Conservation (phyloP, 2,797 vertebrate genomes). For the Danio kyathit region DNA sequence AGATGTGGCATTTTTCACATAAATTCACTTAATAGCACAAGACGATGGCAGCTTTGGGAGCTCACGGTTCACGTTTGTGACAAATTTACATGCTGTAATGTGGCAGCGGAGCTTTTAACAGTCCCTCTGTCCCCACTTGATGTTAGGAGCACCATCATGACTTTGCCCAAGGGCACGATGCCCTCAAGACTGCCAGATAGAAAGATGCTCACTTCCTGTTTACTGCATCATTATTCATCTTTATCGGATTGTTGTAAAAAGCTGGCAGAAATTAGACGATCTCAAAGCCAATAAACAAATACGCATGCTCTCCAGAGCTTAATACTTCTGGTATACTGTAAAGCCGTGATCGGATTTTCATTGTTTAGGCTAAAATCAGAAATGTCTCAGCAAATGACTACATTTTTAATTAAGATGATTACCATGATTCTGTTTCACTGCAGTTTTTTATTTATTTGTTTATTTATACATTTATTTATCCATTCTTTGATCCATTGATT, state of each 20-base stretch:
- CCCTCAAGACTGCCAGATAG: conserved; percentile 15
- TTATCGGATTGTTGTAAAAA: conserved; percentile 15
- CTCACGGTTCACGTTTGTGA: conserved; percentile 4
- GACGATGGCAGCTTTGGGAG: conserved; percentile 39
- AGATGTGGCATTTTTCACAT: conserved; percentile 33
- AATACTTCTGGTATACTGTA: not conserved
- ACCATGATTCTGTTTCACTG: not conserved
- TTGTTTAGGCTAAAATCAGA: not conserved
- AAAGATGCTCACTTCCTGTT: conserved; percentile 11
- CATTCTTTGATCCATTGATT: no score
- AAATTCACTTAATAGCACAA: conserved; percentile 38
- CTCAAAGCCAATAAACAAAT: conserved; percentile 11
- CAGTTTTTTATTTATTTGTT: no score
- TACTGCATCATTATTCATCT: conserved; percentile 24
- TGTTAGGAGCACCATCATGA: conserved; percentile 23
- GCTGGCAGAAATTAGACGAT: not conserved
- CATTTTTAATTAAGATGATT: not conserved
- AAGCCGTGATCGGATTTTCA: not conserved
- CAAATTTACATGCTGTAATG: conserved; percentile 37
- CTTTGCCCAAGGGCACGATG: conserved; percentile 28
- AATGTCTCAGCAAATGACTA: not conserved
- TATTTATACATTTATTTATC: no score
- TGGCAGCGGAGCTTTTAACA: conserved; percentile 34
- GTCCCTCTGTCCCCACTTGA: conserved; percentile 8
- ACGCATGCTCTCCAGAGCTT: not conserved